A percentile compares a stretch with the other conserved stretches of the same genome.
These are phyloP conservation scores for Zoanthus solanderi DNA, from an alignment of 92 coral and sea anemone genomes.

Conservation along the genomic window DNA sequence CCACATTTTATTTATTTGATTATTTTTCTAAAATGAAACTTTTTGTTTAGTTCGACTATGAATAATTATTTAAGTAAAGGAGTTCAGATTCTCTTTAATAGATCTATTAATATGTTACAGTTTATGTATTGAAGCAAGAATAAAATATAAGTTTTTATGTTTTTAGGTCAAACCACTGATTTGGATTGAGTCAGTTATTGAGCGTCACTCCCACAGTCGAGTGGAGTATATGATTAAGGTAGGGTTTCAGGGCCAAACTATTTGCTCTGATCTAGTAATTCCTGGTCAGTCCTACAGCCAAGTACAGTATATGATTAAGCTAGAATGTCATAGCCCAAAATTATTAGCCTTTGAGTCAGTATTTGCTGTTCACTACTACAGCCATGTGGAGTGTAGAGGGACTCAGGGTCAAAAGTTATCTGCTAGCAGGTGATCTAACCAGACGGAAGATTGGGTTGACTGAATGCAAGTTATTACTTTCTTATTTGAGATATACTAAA, in stretches of 20 bases:
- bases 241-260: not conserved
- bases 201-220: constrained; percentile 97
- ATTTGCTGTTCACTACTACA: not conserved
- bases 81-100: too few species aligned
- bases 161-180: constrained; percentile 94
- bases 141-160: not conserved
- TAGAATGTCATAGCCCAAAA: not conserved
- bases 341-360: not conserved
- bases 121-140: not conserved
- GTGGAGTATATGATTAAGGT: constrained; percentile 99
- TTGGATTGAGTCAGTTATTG: constrained; percentile 99
- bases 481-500: too few species aligned
- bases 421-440: too few species aligned
- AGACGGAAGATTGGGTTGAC: too few species aligned
- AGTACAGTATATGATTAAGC: constrained; percentile 99
- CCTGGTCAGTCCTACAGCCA: constrained; percentile 91
- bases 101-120: not conserved
- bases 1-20: too few species aligned
- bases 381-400: too few species aligned
- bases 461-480: too few species aligned
- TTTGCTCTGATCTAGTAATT: too few species aligned
- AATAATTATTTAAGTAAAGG: too few species aligned
- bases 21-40: too few species aligned
- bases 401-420: too few species aligned
- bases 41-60: too few species aligned